A percentile compares a stretch with the other conserved stretches of the same genome.
Conservation (phyloP, 1,140 invertebrate genomes). For the Mylabris phalerata region DNA sequence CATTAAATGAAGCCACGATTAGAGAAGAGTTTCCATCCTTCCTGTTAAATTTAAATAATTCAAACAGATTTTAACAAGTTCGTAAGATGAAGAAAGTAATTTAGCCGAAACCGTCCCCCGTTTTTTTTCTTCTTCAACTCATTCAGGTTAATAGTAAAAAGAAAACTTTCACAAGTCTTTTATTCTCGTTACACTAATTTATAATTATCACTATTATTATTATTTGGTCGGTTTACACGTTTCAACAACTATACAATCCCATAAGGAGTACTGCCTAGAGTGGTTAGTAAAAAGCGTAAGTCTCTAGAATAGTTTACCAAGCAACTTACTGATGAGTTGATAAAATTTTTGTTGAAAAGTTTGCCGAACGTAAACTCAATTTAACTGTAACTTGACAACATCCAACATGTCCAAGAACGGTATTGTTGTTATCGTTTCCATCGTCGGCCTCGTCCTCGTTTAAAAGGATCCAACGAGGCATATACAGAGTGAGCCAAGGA, state of each 20-base stretch:
- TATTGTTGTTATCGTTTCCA: too few relatives aligned
- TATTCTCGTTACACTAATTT: neutral
- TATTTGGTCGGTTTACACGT: constrained; percentile 1
- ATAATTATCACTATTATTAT: constrained; percentile 1
- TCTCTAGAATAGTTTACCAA: constrained; percentile 12
- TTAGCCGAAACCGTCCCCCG: neutral
- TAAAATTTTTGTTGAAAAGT: constrained; percentile 19
- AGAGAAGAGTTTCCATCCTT: neutral
- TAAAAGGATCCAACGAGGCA: neutral
- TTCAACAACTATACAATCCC: neutral
- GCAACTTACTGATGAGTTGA: constrained; percentile 15
- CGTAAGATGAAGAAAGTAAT: constrained; percentile 1
- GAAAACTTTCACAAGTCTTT: neutral
- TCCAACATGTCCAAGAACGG: constrained; percentile 14
- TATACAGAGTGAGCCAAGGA: neutral
- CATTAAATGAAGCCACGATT: constrained; percentile 9
- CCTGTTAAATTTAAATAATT: constrained; percentile 9
- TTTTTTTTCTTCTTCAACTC: neutral
- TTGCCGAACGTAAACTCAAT: constrained; percentile 20
- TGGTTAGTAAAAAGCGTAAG: constrained; percentile 1
- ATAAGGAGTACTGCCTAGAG: neutral
- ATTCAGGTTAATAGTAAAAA: neutral
- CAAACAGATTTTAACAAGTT: constrained; percentile 5
- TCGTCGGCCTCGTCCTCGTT: too few relatives aligned
- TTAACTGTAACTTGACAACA: constrained; percentile 24